Evolutionary conservation across 1,140 invertebrate species (phyloP).

Genomic region (Drosophila asahinai): DNA sequence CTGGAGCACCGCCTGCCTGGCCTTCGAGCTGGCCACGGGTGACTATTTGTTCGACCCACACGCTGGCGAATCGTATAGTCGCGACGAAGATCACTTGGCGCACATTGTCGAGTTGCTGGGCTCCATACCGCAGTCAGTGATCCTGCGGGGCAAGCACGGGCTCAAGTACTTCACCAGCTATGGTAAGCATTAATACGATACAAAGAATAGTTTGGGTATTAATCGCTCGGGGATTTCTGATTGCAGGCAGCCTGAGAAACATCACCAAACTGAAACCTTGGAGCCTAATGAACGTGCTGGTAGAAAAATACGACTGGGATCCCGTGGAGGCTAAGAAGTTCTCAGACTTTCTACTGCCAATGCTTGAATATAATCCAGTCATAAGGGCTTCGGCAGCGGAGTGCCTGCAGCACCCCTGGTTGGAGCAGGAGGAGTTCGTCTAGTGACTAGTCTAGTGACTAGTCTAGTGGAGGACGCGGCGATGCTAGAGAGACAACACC

Average conservation of each 20-base stretch:
- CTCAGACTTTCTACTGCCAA: conserved; percentile 96
- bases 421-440: conserved; percentile 88
- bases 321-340: conserved; percentile 94
- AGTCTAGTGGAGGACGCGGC: neutral
- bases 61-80: conserved; percentile 92
- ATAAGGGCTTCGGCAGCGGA: conserved; percentile 96
- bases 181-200: conserved; percentile 82
- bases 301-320: conserved; percentile 98
- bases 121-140: conserved; percentile 91
- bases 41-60: conserved; percentile 99
- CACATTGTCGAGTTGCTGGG: conserved; percentile 99
- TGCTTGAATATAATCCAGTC: conserved; percentile 97
- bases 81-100: conserved; percentile 99
- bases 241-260: conserved; percentile 92
- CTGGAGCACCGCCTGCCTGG: conserved; percentile 99
- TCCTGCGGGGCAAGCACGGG: conserved; percentile 82
- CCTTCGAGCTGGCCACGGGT: conserved; percentile 99
- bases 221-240: neutral
- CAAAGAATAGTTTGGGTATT: neutral
- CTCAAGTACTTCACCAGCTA: conserved; percentile 84
- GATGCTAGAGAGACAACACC: conserved; percentile 11
- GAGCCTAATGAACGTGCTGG: conserved; percentile 95
- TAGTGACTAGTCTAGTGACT: conserved; percentile 18
- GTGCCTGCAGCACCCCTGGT: conserved; percentile 97
- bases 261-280: conserved; percentile 97